A percentile compares a stretch with the other conserved stretches of the same genome.
These are phyloP conservation scores for Tapera naevia DNA, from an alignment of 2,797 vertebrate genomes.

Conservation along the genomic window DNA sequence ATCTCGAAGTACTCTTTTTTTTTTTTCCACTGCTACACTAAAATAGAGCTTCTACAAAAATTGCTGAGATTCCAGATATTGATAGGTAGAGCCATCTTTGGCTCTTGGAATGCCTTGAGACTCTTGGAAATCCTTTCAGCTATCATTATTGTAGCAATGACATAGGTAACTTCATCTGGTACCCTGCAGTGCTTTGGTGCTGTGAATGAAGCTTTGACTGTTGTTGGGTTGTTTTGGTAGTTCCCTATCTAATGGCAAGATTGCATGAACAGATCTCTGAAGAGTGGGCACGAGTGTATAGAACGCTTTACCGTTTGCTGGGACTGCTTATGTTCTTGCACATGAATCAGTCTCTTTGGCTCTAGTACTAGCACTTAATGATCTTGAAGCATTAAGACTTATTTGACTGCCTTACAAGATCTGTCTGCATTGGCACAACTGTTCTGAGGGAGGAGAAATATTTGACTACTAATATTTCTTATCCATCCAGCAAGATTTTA, in stretches of 20 bases:
- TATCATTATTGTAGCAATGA: background rate
- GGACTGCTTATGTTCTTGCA: background rate
- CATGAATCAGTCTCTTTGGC: background rate
- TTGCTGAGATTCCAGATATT: background rate
- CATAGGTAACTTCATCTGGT: background rate
- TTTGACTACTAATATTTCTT: background rate
- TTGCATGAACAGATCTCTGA: background rate
- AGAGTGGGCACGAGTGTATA: background rate
- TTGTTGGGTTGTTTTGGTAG: background rate
- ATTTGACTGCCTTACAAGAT: background rate
- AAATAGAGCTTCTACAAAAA: background rate
- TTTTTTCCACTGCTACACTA: background rate
- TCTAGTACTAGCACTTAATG: background rate
- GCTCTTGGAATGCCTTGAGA: background rate
- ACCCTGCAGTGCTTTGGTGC: background rate
- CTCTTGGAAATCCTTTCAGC: background rate
- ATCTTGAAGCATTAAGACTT: background rate
- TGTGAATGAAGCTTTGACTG: background rate
- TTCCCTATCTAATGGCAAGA: background rate
- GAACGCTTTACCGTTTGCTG: background rate
- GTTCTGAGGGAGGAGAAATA: background rate
- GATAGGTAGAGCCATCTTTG: background rate
- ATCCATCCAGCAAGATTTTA: background rate
- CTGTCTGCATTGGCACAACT: background rate
- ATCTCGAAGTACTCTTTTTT: background rate